Evolutionary conservation across 2,888 invertebrate genomes (phyloP).

Genomic region (Aleiodes testaceus): DNA sequence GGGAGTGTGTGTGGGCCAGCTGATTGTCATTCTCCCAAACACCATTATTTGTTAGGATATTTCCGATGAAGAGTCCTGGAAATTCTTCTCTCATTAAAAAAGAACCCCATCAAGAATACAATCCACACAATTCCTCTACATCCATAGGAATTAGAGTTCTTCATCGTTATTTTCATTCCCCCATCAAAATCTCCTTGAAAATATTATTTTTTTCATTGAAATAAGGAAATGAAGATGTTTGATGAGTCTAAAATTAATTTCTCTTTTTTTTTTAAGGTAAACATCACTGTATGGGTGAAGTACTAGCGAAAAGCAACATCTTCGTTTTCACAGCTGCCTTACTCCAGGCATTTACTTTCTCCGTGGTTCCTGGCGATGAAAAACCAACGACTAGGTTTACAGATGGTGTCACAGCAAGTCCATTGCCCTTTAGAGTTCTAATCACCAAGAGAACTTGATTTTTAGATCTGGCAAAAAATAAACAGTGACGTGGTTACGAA

Average conservation of each 20-base stretch:
- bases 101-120: no score
- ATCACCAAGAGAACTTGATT: conserved; percentile 74
- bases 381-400: conserved; percentile 80
- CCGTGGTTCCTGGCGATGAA: conserved; percentile 78
- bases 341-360: conserved; percentile 83
- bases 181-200: no score
- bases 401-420: conserved; percentile 86
- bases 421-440: conserved; percentile 81
- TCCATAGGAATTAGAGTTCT: no score
- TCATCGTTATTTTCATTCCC: no score
- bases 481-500: conserved; percentile 35
- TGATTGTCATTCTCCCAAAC: no score
- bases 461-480: neutral
- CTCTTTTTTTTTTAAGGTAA: conserved; percentile 71
- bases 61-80: no score
- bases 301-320: conserved; percentile 84
- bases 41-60: no score
- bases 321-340: conserved; percentile 84
- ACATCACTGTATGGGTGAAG: conserved; percentile 88
- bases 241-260: neutral
- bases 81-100: no score
- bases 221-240: no score
- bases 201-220: no score
- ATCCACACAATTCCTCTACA: no score
- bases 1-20: no score